These are phyloP conservation scores for Epinephelus awoara DNA, from an alignment of 2,797 vertebrate genomes.

Conservation along the genomic window DNA sequence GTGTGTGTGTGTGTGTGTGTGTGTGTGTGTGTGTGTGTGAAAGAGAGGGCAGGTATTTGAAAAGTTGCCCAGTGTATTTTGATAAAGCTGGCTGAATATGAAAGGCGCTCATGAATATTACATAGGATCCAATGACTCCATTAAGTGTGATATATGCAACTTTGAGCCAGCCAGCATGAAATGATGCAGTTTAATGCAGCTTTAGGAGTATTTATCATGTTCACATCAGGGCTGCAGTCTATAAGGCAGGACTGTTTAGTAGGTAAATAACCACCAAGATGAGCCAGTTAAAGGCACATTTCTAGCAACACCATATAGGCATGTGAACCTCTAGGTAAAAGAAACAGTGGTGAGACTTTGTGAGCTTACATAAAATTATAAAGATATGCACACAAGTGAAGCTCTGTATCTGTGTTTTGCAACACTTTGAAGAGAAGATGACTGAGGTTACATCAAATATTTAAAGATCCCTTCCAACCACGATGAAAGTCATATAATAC, in stretches of 20 bases:
- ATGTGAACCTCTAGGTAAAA: background rate
- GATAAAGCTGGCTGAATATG: constrained; percentile 63
- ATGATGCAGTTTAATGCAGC: constrained; percentile 80
- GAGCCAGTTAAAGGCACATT: constrained; percentile 54
- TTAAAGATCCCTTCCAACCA: background rate
- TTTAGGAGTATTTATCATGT: constrained; percentile 80
- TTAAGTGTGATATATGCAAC: constrained; percentile 82
- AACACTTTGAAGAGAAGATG: background rate
- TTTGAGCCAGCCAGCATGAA: constrained; percentile 78
- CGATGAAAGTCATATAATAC: background rate
- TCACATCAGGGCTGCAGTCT: constrained; percentile 58
- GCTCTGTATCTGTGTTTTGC: background rate
- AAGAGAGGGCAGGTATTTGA: constrained; percentile 20
- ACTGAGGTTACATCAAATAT: background rate
- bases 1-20: background rate
- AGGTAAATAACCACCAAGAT: constrained; percentile 52
- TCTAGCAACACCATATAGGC: background rate
- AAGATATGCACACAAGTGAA: no score
- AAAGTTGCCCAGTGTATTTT: constrained; percentile 59
- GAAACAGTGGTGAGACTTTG: constrained; percentile 18
- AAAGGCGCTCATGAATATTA: constrained; percentile 77
- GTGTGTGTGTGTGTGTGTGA: background rate
- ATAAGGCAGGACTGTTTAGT: constrained; percentile 51
- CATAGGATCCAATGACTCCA: constrained; percentile 77
- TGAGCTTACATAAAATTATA: constrained; percentile 14